Evolutionary conservation across 1,140 invertebrate species (phyloP).

Genomic region (Eriosoma lanigerum): DNA sequence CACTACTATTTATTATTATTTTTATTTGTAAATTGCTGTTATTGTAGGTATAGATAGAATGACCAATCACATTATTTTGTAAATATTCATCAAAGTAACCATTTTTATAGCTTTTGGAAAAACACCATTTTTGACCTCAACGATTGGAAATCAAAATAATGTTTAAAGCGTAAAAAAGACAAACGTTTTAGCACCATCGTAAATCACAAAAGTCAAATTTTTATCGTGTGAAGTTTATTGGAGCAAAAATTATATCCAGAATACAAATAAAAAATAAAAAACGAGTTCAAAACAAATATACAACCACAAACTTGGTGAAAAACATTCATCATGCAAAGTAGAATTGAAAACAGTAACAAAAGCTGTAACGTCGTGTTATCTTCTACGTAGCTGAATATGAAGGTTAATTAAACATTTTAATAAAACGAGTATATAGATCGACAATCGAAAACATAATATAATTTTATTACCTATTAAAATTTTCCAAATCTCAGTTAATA

Average conservation of each 20-base stretch:
- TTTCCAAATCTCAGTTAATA: too few relatives aligned
- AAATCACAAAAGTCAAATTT: not conserved
- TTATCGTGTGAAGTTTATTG: conserved; percentile 24
- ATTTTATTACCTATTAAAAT: too few relatives aligned
- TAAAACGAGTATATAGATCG: too few relatives aligned
- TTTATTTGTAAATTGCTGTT: too few relatives aligned
- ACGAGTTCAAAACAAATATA: not conserved
- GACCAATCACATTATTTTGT: too few relatives aligned
- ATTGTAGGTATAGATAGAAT: too few relatives aligned
- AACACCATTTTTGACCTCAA: not conserved
- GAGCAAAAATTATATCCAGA: conserved; percentile 3
- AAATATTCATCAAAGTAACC: too few relatives aligned
- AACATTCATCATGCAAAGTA: not conserved
- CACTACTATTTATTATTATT: too few relatives aligned
- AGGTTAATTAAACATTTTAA: not conserved
- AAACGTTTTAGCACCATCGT: conserved; percentile 12
- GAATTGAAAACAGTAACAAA: not conserved
- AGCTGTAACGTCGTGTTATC: not conserved
- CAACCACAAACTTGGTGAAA: not conserved
- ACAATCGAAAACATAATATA: not conserved
- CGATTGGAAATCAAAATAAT: not conserved
- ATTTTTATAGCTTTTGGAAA: too few relatives aligned
- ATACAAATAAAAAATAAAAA: conserved; percentile 12
- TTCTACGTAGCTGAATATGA: too few relatives aligned
- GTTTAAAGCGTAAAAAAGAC: not conserved